Evolutionary conservation across 2,888 invertebrate species (phyloP), one percentile per base, ranked within the genome.

Genomic region (Amphiduros pacificus): DNA sequence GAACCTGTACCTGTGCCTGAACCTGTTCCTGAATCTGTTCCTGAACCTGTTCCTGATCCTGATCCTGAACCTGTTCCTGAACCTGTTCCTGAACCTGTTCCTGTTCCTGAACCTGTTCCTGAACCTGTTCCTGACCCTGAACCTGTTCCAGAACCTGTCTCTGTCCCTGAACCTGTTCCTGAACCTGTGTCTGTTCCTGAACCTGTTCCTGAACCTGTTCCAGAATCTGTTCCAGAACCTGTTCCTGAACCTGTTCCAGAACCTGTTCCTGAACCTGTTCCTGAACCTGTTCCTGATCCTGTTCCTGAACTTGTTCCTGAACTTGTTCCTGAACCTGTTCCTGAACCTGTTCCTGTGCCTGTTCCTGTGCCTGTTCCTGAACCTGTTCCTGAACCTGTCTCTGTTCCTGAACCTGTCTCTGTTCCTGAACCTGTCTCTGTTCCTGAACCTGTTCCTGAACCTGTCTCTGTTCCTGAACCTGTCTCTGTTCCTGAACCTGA

Each of bases 361-460:
- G 36, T 17, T 14, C 50, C 26, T 49, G 50, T 14, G 9, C 50
- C 26, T 49, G 20, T 20, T 20, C 50, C 26, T 49, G 50, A 9
- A 11, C 50, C 50, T 49, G 50, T 14, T 20, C 50, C 50, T 49
- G 50, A 9, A 14, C 50, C 50, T 49, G 50, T n/a, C 14, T n/a
- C 26, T 49, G 50, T 14, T 11, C 50, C 50, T 49, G 50, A 11
- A 24, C 50, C 50, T 49, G 50, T 14, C 9, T n/a, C 26, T 49
- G 50, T 14, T 20, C 50, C 26, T 49, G 50, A 11, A 11, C 50
- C 26, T 49, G 50, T 14, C 9, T n/a, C 26, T 49, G 50, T 14
- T 11, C 50, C 50, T 49, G 50, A 9, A 11, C 50, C 26, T 49
- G 50, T 14, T 11, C 50, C 26, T 49, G 50, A 11, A 11, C 50